These are phyloP conservation scores for Malacosoma neustria DNA, from an alignment of 2,888 invertebrate species.

Conservation along the genomic window DNA sequence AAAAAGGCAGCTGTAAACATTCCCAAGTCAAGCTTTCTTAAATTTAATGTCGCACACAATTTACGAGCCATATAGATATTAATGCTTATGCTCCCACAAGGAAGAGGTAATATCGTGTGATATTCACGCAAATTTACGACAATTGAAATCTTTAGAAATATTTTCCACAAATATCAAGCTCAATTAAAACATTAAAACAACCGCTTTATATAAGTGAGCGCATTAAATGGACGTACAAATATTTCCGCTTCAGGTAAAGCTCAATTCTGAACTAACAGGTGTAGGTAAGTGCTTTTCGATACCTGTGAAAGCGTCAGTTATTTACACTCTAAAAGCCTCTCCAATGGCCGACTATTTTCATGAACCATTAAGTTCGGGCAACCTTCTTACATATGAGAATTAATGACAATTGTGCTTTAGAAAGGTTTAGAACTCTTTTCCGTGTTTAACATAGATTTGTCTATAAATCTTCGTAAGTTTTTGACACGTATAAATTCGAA, in stretches of 20 bases:
- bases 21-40: neutral
- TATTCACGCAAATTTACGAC: neutral
- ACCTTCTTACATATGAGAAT: too few relatives aligned
- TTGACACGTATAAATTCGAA: neutral
- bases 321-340: slow-evolving; percentile 10
- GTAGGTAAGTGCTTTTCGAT: slow-evolving; percentile 27
- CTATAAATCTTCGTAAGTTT: too few relatives aligned
- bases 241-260: slow-evolving; percentile 7
- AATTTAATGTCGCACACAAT: slow-evolving; percentile 7
- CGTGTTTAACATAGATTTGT: too few relatives aligned
- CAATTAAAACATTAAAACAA: too few relatives aligned
- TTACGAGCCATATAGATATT: slow-evolving; percentile 7
- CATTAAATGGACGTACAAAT: neutral
- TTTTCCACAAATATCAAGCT: too few relatives aligned
- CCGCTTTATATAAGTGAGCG: too few relatives aligned
- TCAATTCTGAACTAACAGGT: slow-evolving; percentile 17
- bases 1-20: neutral
- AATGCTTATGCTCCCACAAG: neutral
- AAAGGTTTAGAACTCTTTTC: too few relatives aligned
- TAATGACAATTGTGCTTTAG: too few relatives aligned
- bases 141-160: too few relatives aligned
- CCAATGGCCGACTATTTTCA: neutral
- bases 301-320: slow-evolving; percentile 34
- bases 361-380: neutral
- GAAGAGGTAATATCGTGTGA: neutral